Evolutionary conservation across 1,140 invertebrate genomes (phyloP).

Genomic region (Sarcophaga bullata): DNA sequence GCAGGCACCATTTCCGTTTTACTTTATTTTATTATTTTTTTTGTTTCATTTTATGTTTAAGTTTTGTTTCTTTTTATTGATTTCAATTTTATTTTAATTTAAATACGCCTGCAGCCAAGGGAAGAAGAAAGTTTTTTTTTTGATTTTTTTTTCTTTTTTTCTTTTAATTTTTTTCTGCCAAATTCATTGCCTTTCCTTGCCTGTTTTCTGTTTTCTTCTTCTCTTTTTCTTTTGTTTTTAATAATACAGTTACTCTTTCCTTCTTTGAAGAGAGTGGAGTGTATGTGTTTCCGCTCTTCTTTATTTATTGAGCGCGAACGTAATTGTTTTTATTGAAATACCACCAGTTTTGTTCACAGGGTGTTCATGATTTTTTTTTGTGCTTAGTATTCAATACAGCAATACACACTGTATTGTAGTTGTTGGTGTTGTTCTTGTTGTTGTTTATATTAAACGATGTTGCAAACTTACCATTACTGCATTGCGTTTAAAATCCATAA

Average conservation of each 20-base stretch:
- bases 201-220: no score
- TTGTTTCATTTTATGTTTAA: conserved; percentile 30
- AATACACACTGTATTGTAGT: not conserved
- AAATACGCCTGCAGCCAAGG: not conserved
- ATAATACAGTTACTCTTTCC: no score
- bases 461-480: conserved; percentile 83
- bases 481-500: conserved; percentile 91
- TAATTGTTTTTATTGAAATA: conserved; percentile 17
- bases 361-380: not conserved
- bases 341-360: not conserved
- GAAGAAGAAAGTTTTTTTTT: not conserved
- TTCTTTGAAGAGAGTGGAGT: not conserved
- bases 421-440: not conserved
- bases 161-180: conserved; percentile 1
- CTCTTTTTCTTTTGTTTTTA: not conserved
- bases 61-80: not conserved
- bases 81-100: conserved; percentile 41
- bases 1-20: conserved; percentile 32
- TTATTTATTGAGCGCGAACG: not conserved
- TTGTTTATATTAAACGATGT: not conserved
- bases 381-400: not conserved
- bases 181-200: no score
- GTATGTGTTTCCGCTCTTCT: conserved; percentile 1
- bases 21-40: not conserved
- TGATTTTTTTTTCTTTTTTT: conserved; percentile 21